Base-by-base conservation (phyloP, 2,888 invertebrate species). In the Euplexia lucipara region DNA sequence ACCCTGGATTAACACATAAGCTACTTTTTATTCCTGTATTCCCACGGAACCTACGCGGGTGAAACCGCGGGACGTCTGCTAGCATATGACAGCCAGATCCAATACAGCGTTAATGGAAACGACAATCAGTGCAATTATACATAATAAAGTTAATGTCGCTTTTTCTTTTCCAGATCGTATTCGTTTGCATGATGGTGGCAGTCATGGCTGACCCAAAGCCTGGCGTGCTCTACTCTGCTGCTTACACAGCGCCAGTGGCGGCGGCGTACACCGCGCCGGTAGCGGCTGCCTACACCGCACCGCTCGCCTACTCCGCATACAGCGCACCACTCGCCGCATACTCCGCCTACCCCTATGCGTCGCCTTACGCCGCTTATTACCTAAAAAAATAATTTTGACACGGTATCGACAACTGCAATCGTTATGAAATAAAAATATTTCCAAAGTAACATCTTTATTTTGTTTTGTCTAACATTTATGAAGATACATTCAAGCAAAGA, bases 151-250 rank as follows among this genome's bases (percentile, higher is more conserved):
- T 20, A 4, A 67, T 26, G 22, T 14, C 39, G 6, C 0, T 20
- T 16, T 18, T 76, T 71, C 42, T 67, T 54, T 89, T 89, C 0
- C 88, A 93, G 93, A 79, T 92, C 71, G 80, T 92, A 66, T 79
- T 92, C 82, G 89, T 87, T 56, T 92, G 91, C 80, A 79, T 93
- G 79, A 44, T 92, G 84, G 92, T 90, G 49, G 64, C 89, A 60
- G 95, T 93, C 45, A 88, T 91, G 10, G 75, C 78, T 18, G 78
- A 76, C 10, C 81, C 81, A 57, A 93, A 93, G 79, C 95, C 95
- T 47, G 87, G 84, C 35, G 66, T 90, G 41, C 75, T 90, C 80
- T 91, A 90, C 83, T 85, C 87, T 20, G 86, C 73, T 0, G 73
- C 92, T 10, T 88, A 91, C 22, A 79, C 91, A 0, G 83, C 86